A percentile compares a stretch with the other conserved stretches of the same genome.
These are phyloP conservation scores for Cyclura pinguis DNA, from an alignment of 2,797 vertebrate genomes.

Conservation along the genomic window DNA sequence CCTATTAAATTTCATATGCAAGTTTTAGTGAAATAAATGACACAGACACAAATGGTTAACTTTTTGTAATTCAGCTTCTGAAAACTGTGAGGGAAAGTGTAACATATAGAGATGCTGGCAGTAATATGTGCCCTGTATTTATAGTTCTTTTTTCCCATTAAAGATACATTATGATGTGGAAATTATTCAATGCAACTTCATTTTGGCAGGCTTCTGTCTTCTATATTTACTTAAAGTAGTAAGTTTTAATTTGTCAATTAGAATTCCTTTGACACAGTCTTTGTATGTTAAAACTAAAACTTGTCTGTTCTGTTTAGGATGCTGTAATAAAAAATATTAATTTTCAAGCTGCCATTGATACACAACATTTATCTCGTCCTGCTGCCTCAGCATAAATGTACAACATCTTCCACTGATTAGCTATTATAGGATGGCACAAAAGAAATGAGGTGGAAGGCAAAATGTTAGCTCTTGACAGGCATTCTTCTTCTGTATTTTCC, in stretches of 20 bases:
- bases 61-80: neutral
- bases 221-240: neutral
- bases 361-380: slow-evolving; percentile 24
- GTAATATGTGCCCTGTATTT: neutral
- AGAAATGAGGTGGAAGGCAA: slow-evolving; percentile 28
- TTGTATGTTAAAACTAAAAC: neutral
- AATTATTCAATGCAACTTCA: neutral
- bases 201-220: neutral
- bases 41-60: too few species aligned
- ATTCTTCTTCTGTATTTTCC: slow-evolving; percentile 21
- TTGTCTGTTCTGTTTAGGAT: neutral
- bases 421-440: slow-evolving; percentile 11
- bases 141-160: neutral
- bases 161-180: neutral
- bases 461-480: neutral
- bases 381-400: slow-evolving; percentile 15
- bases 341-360: slow-evolving; percentile 1
- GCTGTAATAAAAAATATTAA: slow-evolving; percentile 44
- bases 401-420: neutral
- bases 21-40: neutral
- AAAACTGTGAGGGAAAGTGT: neutral
- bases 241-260: neutral
- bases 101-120: neutral
- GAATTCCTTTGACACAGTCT: slow-evolving; percentile 30
- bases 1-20: neutral